Conservation (phyloP, 2,888 invertebrate species). For the Xanthorhoe designata region DNA sequence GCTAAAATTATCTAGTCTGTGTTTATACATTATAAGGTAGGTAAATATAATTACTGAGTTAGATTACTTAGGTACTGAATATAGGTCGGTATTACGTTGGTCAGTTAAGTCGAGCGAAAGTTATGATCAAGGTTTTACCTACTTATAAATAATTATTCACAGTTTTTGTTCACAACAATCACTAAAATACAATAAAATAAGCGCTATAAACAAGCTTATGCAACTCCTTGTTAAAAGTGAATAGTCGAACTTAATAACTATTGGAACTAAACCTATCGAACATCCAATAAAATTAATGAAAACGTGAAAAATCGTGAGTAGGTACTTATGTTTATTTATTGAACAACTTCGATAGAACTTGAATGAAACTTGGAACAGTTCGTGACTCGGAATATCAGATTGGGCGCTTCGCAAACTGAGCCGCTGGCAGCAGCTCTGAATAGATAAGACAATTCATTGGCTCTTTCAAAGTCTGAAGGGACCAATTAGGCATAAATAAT, state of each 20-base stretch:
- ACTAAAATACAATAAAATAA: no score
- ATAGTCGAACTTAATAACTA: no score
- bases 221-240: no score
- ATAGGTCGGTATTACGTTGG: conserved; percentile 21
- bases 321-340: background rate
- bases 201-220: no score
- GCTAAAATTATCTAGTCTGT: background rate
- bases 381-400: conserved; percentile 1
- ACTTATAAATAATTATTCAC: background rate
- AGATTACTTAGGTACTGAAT: conserved; percentile 13
- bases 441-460: background rate
- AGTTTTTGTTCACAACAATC: background rate
- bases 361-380: background rate
- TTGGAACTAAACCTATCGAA: no score
- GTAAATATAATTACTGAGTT: conserved; percentile 6
- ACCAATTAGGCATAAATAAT: background rate
- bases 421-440: background rate
- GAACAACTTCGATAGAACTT: background rate
- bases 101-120: conserved; percentile 24
- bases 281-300: background rate
- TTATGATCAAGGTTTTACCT: conserved; percentile 27
- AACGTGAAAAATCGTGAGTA: background rate
- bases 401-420: background rate
- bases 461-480: background rate
- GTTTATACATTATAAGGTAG: background rate